A percentile compares a stretch with the other conserved stretches of the same genome.
Conservation (phyloP, 1,140 invertebrate species). For the Polypedilum vanderplanki region DNA sequence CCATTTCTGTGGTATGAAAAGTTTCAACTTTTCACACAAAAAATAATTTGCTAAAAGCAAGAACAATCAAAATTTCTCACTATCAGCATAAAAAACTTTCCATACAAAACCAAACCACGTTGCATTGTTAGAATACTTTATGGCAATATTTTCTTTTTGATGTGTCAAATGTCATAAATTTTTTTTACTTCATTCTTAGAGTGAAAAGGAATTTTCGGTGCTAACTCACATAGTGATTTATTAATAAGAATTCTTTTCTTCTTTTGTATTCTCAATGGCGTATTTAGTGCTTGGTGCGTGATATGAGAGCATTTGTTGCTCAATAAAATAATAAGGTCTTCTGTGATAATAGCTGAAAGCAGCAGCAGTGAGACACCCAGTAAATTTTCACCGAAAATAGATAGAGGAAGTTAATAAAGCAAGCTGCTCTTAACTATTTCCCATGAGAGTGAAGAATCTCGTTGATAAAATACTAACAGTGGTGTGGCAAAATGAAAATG, state of each 20-base stretch:
- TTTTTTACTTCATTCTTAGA: not conserved
- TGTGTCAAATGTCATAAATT: not conserved
- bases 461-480: too few species aligned
- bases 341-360: not conserved
- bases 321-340: not conserved
- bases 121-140: not conserved
- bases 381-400: not conserved
- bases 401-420: not conserved
- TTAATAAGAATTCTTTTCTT: not conserved
- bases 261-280: not conserved
- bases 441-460: not conserved
- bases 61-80: too few species aligned
- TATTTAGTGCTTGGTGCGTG: conserved; percentile 2
- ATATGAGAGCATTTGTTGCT: conserved; percentile 17
- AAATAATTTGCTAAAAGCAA: too few species aligned
- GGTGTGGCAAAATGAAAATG: too few species aligned
- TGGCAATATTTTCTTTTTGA: not conserved
- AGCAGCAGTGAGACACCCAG: not conserved
- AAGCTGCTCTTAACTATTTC: not conserved
- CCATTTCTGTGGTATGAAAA: too few species aligned
- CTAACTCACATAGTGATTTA: not conserved
- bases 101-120: too few species aligned
- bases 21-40: too few species aligned
- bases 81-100: too few species aligned
- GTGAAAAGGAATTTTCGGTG: not conserved